phyloP scores from a whole-genome alignment of 2,113 vertebrate genomes.

The Rhynchopsitta pachyrhyncha region DNA sequence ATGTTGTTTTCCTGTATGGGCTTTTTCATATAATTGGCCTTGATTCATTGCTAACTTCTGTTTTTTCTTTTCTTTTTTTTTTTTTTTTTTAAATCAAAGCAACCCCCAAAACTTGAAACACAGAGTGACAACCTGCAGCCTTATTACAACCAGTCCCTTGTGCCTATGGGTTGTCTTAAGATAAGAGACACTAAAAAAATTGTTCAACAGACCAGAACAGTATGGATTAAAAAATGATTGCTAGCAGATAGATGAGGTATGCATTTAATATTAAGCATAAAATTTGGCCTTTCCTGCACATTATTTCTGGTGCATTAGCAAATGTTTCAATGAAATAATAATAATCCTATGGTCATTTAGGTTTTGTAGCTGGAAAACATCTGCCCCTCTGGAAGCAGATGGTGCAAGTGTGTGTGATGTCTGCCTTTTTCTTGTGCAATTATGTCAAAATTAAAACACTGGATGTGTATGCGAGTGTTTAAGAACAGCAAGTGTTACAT shows the following conservation, averaged over 20 bases:
- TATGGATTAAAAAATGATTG: slow-evolving; percentile 13
- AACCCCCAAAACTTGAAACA: neutral
- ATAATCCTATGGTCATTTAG: neutral
- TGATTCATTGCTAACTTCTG: neutral
- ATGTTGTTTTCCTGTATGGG: neutral
- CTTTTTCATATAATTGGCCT: slow-evolving; percentile 2
- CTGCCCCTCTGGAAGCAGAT: slow-evolving; percentile 11
- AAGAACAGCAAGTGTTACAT: neutral
- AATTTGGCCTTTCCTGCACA: neutral
- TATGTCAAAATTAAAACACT: slow-evolving; percentile 14
- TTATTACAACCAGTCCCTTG: neutral
- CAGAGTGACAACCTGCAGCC: neutral
- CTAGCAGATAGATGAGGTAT: slow-evolving; percentile 1
- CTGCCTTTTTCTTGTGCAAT: slow-evolving; percentile 8
- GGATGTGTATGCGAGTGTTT: neutral
- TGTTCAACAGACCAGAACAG: neutral
- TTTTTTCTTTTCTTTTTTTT: neutral
- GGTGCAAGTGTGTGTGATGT: neutral
- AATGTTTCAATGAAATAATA: slow-evolving; percentile 4
- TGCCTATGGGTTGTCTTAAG: neutral
- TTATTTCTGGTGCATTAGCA: neutral
- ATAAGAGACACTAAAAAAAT: neutral
- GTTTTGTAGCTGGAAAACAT: slow-evolving; percentile 46
- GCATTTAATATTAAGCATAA: neutral
- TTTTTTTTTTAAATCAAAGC: neutral